Evolutionary conservation across 2,113 vertebrate species (phyloP), one percentile per base, ranked within the genome.

Genomic region (Nestor notabilis): DNA sequence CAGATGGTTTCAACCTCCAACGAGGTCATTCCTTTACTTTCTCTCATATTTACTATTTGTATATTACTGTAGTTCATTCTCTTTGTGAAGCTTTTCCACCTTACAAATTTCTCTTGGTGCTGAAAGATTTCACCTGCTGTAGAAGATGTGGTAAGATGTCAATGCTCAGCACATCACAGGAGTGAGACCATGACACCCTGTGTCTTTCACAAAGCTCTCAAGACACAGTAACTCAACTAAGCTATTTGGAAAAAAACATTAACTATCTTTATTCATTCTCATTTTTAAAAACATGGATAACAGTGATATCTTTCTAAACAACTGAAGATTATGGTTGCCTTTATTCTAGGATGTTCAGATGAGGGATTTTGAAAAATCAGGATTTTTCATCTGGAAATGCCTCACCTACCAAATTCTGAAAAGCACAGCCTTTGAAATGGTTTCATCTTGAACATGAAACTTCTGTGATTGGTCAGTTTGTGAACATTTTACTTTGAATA

Each of bases 141-240:
- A 29, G 25, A 77, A 72, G 23, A 7, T 11, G 43, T 56, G 31
- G 15, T 81, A 68, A 85, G 44, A 50, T 33, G 17, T 24, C 21
- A 63, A 7, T 47, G 31, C 17, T 68, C 31, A 39, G 12, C 31
- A 61, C 7, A 31, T 9, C 7, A 5, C 25, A 41, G 31, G 17
- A 74, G 19, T 3, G 9, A 79, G 28, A 53, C 23, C 17, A 56
- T 20, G 64, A 19, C 10, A 14, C 1, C 2, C 10, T 0, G 1
- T 52, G 49, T 46, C 69, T 81, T 35, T 69, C 24, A 74, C 4
- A 74, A 28, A 56, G 13, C 13, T 28, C 25, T 88, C 20, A 66
- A 60, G 58, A 60, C 18, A 31, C 20, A 55, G 66, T 27, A 79
- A 55, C 7, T 43, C 60, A 49, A 31, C 11, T 61, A 74, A 68